Evolutionary conservation across 2,888 invertebrate genomes (phyloP).

Genomic region (Chironomus riparius): DNA sequence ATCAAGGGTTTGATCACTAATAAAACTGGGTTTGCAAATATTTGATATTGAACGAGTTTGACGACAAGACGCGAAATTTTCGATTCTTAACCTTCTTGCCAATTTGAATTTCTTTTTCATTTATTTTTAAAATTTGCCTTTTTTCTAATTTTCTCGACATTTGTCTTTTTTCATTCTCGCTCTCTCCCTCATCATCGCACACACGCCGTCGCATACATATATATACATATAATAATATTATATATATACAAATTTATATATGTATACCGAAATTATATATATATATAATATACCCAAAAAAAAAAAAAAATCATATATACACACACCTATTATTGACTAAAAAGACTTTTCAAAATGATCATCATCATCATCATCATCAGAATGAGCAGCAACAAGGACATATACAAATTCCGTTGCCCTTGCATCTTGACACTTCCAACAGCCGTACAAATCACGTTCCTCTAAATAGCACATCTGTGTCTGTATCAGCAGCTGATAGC

Average conservation of each 20-base stretch:
- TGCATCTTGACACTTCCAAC: conserved; percentile 27
- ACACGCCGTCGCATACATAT: background rate
- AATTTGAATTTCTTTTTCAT: background rate
- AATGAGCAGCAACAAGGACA: conserved; percentile 27
- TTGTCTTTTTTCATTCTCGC: conserved; percentile 6
- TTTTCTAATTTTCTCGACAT: conserved; percentile 12
- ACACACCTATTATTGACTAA: conserved; percentile 5
- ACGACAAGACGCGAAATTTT: conserved; percentile 24
- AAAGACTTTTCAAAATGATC: conserved; percentile 27
- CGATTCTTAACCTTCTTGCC: conserved; percentile 19
- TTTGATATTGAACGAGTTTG: conserved; percentile 27
- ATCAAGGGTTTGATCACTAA: background rate
- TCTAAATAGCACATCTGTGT: conserved; percentile 16
- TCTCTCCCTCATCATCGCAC: background rate
- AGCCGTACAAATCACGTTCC: conserved; percentile 24
- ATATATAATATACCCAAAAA: background rate
- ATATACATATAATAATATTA: background rate
- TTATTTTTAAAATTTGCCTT: background rate
- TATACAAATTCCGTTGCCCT: conserved; percentile 25
- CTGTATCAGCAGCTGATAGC: conserved; percentile 21
- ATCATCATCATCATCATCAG: conserved; percentile 10
- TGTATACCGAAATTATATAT: background rate
- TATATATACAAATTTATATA: background rate
- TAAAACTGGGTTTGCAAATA: background rate
- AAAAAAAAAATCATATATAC: background rate